A percentile compares a stretch with the other conserved stretches of the same genome.
Conservation (phyloP, 2,888 invertebrate species). For the Cheilosia vernalis region DNA sequence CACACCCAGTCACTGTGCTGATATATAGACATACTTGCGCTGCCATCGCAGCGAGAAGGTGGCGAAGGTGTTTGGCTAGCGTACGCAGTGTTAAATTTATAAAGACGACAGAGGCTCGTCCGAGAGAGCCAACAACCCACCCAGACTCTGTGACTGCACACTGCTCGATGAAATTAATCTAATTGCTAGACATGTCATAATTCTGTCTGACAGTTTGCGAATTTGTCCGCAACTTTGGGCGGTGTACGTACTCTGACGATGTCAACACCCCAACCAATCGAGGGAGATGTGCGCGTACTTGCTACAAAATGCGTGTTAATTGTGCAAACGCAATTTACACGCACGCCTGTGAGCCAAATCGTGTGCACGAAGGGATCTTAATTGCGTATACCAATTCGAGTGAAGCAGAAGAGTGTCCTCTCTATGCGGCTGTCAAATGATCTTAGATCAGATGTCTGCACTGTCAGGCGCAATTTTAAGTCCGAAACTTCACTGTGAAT, state of each 20-base stretch:
- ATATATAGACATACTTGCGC: neutral
- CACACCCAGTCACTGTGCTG: neutral
- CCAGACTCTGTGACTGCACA: slow-evolving; percentile 68
- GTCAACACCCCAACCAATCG: slow-evolving; percentile 56
- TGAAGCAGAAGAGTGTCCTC: neutral
- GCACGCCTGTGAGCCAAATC: slow-evolving; percentile 1
- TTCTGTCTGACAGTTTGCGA: slow-evolving; percentile 72
- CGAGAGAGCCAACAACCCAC: slow-evolving; percentile 68
- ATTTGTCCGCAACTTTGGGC: slow-evolving; percentile 63
- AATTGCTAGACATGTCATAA: slow-evolving; percentile 79
- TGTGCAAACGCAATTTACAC: slow-evolving; percentile 55
- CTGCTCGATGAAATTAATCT: slow-evolving; percentile 77
- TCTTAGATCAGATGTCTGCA: neutral
- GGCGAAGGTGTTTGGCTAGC: slow-evolving; percentile 65
- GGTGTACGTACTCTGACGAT: slow-evolving; percentile 45
- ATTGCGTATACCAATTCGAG: slow-evolving; percentile 13
- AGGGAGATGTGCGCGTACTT: slow-evolving; percentile 12
- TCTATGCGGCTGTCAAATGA: too few species aligned
- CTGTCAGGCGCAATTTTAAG: neutral
- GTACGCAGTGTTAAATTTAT: slow-evolving; percentile 31
- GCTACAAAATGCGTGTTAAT: slow-evolving; percentile 32
- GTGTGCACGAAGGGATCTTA: slow-evolving; percentile 19
- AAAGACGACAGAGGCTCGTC: slow-evolving; percentile 7
- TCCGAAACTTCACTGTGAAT: neutral
- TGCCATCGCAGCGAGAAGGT: slow-evolving; percentile 37